A percentile compares a stretch with the other conserved stretches of the same genome.
Conservation (phyloP, 1,140 invertebrate genomes). For the Musca vetustissima region DNA sequence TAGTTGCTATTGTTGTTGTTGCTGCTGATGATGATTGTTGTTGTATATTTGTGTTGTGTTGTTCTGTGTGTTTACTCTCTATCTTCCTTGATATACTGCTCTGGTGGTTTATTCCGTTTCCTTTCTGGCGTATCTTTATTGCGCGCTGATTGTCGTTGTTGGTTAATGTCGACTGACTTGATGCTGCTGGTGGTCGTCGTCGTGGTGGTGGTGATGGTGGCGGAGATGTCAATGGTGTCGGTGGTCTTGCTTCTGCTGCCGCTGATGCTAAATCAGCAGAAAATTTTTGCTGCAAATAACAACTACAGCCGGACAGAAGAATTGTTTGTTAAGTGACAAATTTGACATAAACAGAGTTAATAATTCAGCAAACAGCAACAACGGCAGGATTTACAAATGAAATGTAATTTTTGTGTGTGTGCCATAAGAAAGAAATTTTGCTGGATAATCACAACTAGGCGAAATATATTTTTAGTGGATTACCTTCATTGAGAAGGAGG, state of each 20-base stretch:
- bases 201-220: not conserved
- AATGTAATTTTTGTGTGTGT: not conserved
- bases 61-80: not conserved
- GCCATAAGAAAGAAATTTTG: not conserved
- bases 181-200: not conserved
- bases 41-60: too few species aligned
- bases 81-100: slow-evolving; percentile 5
- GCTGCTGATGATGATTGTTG: too few species aligned
- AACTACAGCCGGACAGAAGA: slow-evolving; percentile 7
- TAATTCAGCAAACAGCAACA: slow-evolving; percentile 12
- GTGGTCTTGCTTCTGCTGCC: not conserved
- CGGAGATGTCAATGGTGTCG: not conserved
- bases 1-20: not conserved
- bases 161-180: not conserved
- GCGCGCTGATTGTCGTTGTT: not conserved
- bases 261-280: slow-evolving; percentile 16
- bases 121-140: not conserved
- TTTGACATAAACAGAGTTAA: slow-evolving; percentile 26
- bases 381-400: slow-evolving; percentile 11
- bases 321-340: slow-evolving; percentile 25
- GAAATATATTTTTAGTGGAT: too few species aligned
- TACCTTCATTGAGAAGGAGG: too few species aligned
- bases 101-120: not conserved
- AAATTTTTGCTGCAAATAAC: slow-evolving; percentile 2
- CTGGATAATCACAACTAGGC: not conserved